phyloP scores from a whole-genome alignment of 2,113 vertebrate genomes.

The Serilophus lunatus region DNA sequence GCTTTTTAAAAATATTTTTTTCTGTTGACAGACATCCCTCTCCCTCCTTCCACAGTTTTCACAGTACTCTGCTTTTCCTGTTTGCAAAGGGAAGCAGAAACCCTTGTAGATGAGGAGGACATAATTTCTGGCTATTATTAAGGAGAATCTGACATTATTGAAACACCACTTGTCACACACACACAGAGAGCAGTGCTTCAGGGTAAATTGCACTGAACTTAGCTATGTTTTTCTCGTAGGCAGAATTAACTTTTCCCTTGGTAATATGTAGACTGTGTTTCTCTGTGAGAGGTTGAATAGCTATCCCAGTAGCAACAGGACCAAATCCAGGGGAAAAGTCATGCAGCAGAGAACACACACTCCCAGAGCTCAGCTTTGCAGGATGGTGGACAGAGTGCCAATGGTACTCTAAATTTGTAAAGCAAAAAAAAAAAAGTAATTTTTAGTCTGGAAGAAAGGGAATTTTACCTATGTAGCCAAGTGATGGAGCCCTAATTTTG shows the following conservation, averaged over 20 bases:
- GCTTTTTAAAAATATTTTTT: neutral
- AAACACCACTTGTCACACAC: neutral
- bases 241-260: constrained; percentile 19
- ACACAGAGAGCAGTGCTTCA: neutral
- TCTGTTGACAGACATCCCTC: neutral
- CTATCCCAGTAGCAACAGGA: neutral
- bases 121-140: neutral
- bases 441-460: neutral
- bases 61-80: neutral
- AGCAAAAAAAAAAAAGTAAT: neutral
- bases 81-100: neutral
- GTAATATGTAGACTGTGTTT: neutral
- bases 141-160: neutral
- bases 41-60: neutral
- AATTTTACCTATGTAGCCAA: neutral
- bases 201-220: neutral
- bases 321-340: constrained; percentile 3
- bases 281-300: neutral
- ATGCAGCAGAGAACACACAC: neutral
- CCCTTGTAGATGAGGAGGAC: rapidly evolving
- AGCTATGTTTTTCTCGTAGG: neutral
- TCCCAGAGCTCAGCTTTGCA: neutral
- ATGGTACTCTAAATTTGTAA: neutral
- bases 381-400: neutral
- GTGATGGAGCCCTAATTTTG: neutral